phyloP scores from a whole-genome alignment of 2,113 vertebrate species.

The Panthera leo region DNA sequence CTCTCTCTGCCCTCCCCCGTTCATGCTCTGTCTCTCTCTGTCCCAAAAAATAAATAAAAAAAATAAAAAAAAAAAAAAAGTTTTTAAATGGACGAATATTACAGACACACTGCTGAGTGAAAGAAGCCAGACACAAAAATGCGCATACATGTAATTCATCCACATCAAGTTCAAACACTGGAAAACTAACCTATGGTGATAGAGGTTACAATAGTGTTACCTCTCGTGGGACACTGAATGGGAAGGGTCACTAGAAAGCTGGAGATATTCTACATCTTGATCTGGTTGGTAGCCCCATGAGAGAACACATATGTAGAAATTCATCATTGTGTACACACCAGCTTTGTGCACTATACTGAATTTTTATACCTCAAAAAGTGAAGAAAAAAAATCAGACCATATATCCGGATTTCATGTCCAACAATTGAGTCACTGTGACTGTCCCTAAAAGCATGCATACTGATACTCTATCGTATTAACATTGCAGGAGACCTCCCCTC shows the following conservation, averaged over 20 bases:
- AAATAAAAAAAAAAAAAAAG: too few species aligned
- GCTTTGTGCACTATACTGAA: background rate
- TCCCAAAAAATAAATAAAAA: too few species aligned
- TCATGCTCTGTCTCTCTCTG: too few species aligned
- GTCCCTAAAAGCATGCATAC: background rate
- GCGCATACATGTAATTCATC: background rate
- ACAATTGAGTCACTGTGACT: background rate
- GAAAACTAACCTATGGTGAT: background rate
- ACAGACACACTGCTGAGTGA: background rate
- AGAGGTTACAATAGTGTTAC: background rate
- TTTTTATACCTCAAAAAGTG: background rate
- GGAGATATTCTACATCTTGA: background rate
- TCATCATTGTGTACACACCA: background rate
- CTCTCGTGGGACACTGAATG: background rate
- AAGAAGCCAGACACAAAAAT: conserved; percentile 4
- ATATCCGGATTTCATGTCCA: background rate
- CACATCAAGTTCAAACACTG: background rate
- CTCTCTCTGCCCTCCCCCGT: too few species aligned
- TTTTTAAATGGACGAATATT: background rate
- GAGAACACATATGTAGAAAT: background rate
- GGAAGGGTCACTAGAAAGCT: background rate
- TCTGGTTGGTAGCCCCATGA: background rate
- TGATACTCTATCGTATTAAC: background rate
- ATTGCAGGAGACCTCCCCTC: background rate
- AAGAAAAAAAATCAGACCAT: background rate